Base-by-base conservation (phyloP, 2,797 vertebrate genomes). In the Myripristis jacobus region DNA sequence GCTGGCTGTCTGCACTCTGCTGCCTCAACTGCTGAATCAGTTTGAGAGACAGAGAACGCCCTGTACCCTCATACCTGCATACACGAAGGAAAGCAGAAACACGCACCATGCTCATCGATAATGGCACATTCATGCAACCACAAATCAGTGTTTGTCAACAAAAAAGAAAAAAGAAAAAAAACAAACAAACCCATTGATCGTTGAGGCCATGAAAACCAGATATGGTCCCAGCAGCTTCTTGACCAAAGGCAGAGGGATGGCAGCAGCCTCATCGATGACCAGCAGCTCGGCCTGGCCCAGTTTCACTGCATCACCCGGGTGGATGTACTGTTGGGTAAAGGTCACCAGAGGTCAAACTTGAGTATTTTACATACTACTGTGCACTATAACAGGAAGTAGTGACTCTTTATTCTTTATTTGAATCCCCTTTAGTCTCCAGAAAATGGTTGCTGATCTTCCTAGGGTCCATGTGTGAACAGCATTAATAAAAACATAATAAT, bases 161-260 rank as follows among this genome's bases (percentile, higher is more conserved):
- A 6, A n/a, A n/a, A n/a, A n/a, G n/a, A 56, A 6, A n/a, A n/a
- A n/a, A n/a, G n/a, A 9, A 8, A 31, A 41, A 43, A 16, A 43
- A 5, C 8, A 44, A 41, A 90, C 95, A 89, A 71, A 98, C 98
- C 98, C 98, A 0, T 99, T 99, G 90, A 99, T 97, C 29, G 98
- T 99, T 55, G 98, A 99, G 36, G 98, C 96, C 98, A 99, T 98
- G 88, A 99, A 99, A 43, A 99, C 96, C 41, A 99, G 95, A 63
- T 98, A 99, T 3, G 98, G 96, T 3, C 98, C 98, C 2, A 99
- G 93, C 3, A 99, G 93, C 21, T 91, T 97, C 89, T 98, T 99
- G 54, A 99, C 98, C 66, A 99, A 91, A 4, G 97, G 98, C 0
- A 99, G 94, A 2, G 98, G 98, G 64, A 99, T 98, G 77, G 98